Conservation (phyloP, 1,140 invertebrate species). For the Orchestia grillus region DNA sequence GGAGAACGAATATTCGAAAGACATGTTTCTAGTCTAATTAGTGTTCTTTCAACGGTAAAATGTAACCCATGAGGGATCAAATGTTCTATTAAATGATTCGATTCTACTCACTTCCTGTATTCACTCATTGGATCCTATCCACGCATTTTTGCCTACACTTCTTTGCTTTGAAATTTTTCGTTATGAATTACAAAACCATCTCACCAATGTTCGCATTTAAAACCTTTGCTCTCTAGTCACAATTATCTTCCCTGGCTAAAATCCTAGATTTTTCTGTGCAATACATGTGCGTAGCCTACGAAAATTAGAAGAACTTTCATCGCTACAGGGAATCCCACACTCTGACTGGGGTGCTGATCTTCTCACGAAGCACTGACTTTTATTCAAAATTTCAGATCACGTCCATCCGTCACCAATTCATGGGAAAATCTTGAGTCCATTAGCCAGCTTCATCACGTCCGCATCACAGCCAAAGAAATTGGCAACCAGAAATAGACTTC, state of each 20-base stretch:
- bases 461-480: not conserved
- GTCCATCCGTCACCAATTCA: not conserved
- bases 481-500: not conserved
- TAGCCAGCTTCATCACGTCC: not conserved
- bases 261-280: not conserved
- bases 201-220: not conserved
- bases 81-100: not conserved
- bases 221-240: not conserved
- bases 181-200: not conserved
- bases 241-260: not conserved
- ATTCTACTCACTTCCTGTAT: not conserved
- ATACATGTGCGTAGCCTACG: not conserved
- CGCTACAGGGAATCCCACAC: not conserved
- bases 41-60: not conserved
- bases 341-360: not conserved
- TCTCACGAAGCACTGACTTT: not conserved
- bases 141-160: not conserved
- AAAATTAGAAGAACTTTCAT: not conserved
- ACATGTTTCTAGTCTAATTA: not conserved
- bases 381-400: conserved; percentile 14
- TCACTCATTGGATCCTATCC: not conserved
- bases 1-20: not conserved
- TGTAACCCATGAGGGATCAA: not conserved
- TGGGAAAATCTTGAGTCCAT: not conserved
- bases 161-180: not conserved